phyloP scores from a whole-genome alignment of 2,797 vertebrate species.

The Pipistrellus nathusii region DNA sequence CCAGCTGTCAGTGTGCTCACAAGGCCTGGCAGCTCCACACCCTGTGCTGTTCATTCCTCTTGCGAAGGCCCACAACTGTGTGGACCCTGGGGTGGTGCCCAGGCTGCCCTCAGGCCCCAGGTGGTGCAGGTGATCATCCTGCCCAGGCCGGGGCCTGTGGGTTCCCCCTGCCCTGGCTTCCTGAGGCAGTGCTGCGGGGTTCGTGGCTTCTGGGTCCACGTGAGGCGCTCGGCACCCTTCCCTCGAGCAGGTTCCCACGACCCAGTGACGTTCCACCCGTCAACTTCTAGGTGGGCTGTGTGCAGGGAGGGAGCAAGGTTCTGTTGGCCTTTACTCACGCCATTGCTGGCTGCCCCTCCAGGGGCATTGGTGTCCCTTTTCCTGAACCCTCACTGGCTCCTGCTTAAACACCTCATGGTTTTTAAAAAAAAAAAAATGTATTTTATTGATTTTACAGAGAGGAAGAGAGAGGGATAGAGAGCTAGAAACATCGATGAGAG shows the following conservation, averaged over 20 bases:
- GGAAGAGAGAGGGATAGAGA: too few relatives aligned
- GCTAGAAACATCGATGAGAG: too few relatives aligned
- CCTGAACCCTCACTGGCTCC: not conserved
- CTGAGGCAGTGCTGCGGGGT: too few relatives aligned
- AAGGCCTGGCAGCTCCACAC: not conserved
- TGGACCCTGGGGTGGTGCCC: not conserved
- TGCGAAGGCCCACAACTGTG: not conserved
- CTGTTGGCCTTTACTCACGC: not conserved
- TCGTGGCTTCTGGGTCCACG: too few relatives aligned
- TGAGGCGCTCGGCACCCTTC: not conserved
- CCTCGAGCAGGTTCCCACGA: not conserved
- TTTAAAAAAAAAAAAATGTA: too few relatives aligned
- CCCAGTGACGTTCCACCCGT: fast-evolving
- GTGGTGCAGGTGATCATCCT: fast-evolving
- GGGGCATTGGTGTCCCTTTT: not conserved
- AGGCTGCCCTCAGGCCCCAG: not conserved
- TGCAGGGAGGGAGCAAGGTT: not conserved
- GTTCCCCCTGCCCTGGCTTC: not conserved
- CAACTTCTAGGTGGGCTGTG: not conserved
- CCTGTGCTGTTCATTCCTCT: too few relatives aligned
- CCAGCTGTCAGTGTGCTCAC: not conserved
- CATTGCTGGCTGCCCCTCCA: not conserved
- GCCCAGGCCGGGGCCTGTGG: not conserved
- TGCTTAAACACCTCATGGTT: too few relatives aligned
- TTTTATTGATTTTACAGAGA: too few relatives aligned